A percentile compares a stretch with the other conserved stretches of the same genome.
phyloP scores from a whole-genome alignment of 2,113 vertebrate genomes.

The Percopsis transmontana region DNA sequence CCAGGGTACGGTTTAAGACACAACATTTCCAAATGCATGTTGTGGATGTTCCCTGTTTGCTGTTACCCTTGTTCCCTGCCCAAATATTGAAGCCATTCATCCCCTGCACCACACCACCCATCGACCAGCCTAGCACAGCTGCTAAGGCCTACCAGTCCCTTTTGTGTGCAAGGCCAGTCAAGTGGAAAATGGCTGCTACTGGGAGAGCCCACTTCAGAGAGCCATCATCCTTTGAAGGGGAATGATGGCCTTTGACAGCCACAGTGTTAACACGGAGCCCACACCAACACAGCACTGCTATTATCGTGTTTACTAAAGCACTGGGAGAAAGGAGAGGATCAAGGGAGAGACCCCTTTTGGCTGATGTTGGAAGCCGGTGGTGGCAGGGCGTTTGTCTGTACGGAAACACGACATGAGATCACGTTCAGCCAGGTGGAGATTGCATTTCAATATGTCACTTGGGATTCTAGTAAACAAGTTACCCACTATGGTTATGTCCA shows the following conservation, averaged over 20 bases:
- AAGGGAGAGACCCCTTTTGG: conserved; percentile 48
- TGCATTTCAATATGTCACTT: conserved; percentile 42
- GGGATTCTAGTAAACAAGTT: conserved; percentile 24
- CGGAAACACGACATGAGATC: conserved; percentile 58
- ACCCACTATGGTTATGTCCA: not conserved
- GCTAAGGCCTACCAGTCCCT: conserved; percentile 68
- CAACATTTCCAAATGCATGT: conserved; percentile 47
- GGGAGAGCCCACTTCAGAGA: conserved; percentile 80
- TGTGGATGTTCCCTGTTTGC: conserved; percentile 28
- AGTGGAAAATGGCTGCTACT: conserved; percentile 79
- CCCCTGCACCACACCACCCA: conserved; percentile 60
- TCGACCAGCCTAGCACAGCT: conserved; percentile 68
- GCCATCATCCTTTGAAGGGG: conserved; percentile 78
- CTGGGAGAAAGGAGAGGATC: conserved; percentile 49
- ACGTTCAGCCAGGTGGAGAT: conserved; percentile 49
- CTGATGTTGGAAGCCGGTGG: conserved; percentile 55
- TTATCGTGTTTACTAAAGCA: conserved; percentile 71
- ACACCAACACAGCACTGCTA: conserved; percentile 60
- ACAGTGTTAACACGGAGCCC: conserved; percentile 72
- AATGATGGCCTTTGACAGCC: conserved; percentile 77
- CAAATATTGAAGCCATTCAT: conserved; percentile 58
- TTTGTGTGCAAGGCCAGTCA: conserved; percentile 77
- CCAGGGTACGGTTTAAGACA: conserved; percentile 34
- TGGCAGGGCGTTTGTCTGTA: conserved; percentile 35
- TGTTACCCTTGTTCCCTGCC: conserved; percentile 44